phyloP scores from a whole-genome alignment of 2,797 vertebrate species.

The Chelon labrosus region DNA sequence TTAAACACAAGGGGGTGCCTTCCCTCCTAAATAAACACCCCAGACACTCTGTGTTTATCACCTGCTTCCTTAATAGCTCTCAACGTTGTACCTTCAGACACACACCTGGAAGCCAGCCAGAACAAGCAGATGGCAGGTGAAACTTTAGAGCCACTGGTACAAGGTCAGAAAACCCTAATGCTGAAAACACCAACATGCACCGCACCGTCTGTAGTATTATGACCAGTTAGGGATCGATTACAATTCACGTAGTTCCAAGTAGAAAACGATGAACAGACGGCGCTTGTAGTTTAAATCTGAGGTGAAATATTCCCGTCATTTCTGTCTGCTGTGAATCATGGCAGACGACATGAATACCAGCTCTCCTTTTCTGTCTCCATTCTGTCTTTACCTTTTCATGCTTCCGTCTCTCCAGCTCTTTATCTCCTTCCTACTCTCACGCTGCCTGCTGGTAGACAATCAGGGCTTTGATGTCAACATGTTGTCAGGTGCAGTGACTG shows the following conservation, averaged over 20 bases:
- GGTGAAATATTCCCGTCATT: conserved; percentile 15
- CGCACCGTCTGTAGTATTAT: not conserved
- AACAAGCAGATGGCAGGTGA: conserved; percentile 53
- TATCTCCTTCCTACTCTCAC: not conserved
- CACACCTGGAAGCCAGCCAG: conserved; percentile 47
- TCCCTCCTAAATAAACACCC: not conserved
- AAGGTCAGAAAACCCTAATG: conserved; percentile 50
- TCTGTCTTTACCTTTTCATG: conserved; percentile 3
- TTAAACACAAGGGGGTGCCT: conserved; percentile 53
- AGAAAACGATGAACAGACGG: not conserved
- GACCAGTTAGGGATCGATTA: not conserved
- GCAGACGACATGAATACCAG: not conserved
- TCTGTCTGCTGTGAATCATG: conserved; percentile 8
- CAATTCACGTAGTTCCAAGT: not conserved
- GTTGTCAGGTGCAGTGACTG: conserved; percentile 27
- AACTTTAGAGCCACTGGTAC: conserved; percentile 47
- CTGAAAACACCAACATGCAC: conserved; percentile 42
- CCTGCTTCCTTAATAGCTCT: conserved; percentile 8
- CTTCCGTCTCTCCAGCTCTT: not conserved
- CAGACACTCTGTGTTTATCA: conserved; percentile 13
- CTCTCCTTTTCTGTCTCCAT: not conserved
- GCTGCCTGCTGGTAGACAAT: conserved; percentile 15
- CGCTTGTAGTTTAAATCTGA: conserved; percentile 8
- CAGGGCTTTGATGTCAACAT: conserved; percentile 36
- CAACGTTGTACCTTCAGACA: conserved; percentile 23